These are phyloP conservation scores for Drosophila busckii DNA, from an alignment of 1,140 invertebrate genomes.

Conservation along the genomic window DNA sequence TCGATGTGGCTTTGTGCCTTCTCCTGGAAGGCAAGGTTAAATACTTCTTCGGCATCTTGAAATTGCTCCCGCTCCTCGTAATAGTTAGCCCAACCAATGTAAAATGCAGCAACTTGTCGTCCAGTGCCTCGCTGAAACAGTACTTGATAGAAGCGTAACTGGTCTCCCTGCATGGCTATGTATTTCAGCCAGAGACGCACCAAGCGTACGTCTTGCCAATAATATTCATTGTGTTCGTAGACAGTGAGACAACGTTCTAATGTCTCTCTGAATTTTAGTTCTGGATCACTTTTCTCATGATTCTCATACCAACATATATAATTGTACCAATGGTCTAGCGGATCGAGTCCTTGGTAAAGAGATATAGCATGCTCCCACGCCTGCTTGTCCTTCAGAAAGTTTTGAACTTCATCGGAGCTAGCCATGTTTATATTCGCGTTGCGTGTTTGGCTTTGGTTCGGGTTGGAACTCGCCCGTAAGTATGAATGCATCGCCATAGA, in stretches of 20 bases:
- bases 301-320: constrained; percentile 95
- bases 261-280: constrained; percentile 86
- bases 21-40: constrained; percentile 83
- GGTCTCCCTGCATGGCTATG: constrained; percentile 88
- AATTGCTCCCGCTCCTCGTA: constrained; percentile 87
- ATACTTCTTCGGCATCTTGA: constrained; percentile 87
- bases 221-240: constrained; percentile 89
- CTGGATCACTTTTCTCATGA: constrained; percentile 90
- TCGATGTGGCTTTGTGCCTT: constrained; percentile 87
- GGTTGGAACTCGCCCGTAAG: constrained; percentile 44
- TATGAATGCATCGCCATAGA: constrained; percentile 70
- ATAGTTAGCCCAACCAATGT: constrained; percentile 89
- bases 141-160: constrained; percentile 87
- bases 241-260: constrained; percentile 88
- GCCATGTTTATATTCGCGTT: constrained; percentile 16
- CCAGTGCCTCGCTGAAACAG: constrained; percentile 86
- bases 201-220: constrained; percentile 90
- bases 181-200: constrained; percentile 94
- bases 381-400: constrained; percentile 75
- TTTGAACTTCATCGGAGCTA: constrained; percentile 67
- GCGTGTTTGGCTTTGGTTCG: constrained; percentile 34
- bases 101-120: constrained; percentile 86
- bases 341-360: constrained; percentile 91
- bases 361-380: constrained; percentile 90
- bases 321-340: constrained; percentile 91